A percentile compares a stretch with the other conserved stretches of the same genome.
phyloP scores from a whole-genome alignment of 2,113 vertebrate genomes.

The Megalops atlanticus region DNA sequence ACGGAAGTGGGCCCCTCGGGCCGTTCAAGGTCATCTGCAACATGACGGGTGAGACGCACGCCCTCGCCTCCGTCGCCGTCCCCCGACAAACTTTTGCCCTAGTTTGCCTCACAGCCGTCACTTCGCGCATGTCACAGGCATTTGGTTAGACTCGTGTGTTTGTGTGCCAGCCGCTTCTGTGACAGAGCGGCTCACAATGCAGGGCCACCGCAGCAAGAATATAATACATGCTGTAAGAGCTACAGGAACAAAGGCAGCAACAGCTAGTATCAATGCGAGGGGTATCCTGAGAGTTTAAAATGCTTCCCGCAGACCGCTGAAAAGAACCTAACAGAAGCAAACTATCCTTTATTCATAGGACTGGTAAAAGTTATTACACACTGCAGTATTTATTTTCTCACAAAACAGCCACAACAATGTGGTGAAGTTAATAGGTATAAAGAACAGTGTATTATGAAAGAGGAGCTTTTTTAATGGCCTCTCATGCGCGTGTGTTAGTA shows the following conservation, averaged over 20 bases:
- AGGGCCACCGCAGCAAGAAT: too few species aligned
- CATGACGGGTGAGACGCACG: constrained; percentile 82
- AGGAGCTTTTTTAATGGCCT: too few species aligned
- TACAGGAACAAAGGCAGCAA: not conserved
- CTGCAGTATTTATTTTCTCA: too few species aligned
- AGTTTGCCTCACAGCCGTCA: not conserved
- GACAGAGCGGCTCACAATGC: not conserved
- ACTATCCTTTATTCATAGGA: not conserved
- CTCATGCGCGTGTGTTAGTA: too few species aligned
- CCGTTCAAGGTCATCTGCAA: constrained; percentile 91
- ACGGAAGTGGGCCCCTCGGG: constrained; percentile 85
- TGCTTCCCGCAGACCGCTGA: not conserved
- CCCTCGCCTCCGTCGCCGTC: not conserved
- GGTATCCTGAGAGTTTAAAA: not conserved
- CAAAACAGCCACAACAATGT: too few species aligned
- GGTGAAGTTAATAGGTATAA: too few species aligned
- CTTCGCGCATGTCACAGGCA: too few species aligned
- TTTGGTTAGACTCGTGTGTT: too few species aligned
- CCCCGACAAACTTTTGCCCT: not conserved
- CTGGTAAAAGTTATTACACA: not conserved
- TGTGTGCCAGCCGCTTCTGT: too few species aligned
- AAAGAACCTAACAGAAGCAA: not conserved
- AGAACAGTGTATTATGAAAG: too few species aligned
- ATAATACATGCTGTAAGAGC: not conserved
- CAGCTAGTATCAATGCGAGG: not conserved